phyloP scores from a whole-genome alignment of 1,140 invertebrate species.

The Aphis gossypii region DNA sequence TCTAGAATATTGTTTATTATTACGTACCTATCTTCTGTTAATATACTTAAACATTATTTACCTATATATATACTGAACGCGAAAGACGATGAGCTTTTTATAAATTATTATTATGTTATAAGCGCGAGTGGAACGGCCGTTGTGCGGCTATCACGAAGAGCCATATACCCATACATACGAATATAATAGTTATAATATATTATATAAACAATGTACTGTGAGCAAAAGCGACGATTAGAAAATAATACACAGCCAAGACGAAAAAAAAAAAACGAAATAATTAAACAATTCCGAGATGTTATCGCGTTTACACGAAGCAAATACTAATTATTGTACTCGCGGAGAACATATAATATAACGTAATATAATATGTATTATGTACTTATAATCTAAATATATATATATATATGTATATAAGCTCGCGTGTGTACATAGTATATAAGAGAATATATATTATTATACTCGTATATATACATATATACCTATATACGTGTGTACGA shows the following conservation, averaged over 20 bases:
- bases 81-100: neutral
- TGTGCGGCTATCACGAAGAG: neutral
- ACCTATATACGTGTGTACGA: neutral
- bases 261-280: slow-evolving; percentile 9
- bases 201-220: neutral
- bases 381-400: neutral
- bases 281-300: slow-evolving; percentile 35
- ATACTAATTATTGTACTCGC: slow-evolving; percentile 15
- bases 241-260: neutral
- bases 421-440: neutral
- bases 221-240: neutral
- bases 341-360: neutral
- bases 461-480: neutral
- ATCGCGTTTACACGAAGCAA: slow-evolving; percentile 14
- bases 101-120: neutral
- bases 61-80: no score
- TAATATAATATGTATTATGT: neutral
- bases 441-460: neutral
- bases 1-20: no score
- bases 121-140: neutral
- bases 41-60: neutral
- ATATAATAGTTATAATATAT: no score
- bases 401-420: neutral
- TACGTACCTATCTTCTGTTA: no score
- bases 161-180: neutral